Percentiles rank a stretch among this genome's conserved stretches.
phyloP scores from a whole-genome alignment of 2,888 invertebrate species.

The Phengaris alcon region DNA sequence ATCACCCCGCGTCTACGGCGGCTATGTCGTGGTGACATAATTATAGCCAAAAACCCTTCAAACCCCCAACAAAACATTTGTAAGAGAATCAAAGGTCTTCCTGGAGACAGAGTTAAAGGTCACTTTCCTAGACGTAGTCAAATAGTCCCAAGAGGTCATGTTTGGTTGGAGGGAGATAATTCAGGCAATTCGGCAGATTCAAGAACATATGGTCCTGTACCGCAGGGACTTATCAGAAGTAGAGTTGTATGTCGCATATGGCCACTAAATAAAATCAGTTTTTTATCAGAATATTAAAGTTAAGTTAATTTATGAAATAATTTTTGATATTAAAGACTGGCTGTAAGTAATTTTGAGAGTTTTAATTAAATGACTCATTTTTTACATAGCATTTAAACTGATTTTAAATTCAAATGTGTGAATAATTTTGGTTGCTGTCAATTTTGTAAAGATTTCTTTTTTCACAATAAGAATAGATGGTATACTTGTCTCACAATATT shows the following conservation, averaged over 20 bases:
- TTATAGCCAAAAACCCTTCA: constrained; percentile 89
- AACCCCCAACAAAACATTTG: constrained; percentile 91
- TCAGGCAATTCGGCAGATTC: constrained; percentile 91
- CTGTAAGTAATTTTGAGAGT: background rate
- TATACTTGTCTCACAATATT: too few relatives aligned
- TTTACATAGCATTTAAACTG: too few relatives aligned
- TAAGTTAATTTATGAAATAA: background rate
- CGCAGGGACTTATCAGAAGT: constrained; percentile 89
- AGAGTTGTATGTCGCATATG: constrained; percentile 90
- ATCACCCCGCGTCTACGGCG: constrained; percentile 82
- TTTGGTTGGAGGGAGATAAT: constrained; percentile 97
- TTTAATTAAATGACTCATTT: too few relatives aligned
- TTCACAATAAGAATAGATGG: too few relatives aligned
- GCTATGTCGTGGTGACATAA: constrained; percentile 88
- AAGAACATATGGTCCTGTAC: constrained; percentile 91
- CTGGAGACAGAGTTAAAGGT: constrained; percentile 84
- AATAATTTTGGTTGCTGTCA: too few relatives aligned
- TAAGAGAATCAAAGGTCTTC: constrained; percentile 88
- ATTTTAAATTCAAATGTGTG: too few relatives aligned
- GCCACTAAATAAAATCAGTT: constrained; percentile 80
- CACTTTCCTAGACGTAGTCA: constrained; percentile 64
- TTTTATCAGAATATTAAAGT: constrained; percentile 53
- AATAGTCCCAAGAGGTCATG: constrained; percentile 89
- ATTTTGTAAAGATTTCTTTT: too few relatives aligned
- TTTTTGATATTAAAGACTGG: background rate